Conservation (phyloP, 2,888 invertebrate species). For the Mesochorus sp. region DNA sequence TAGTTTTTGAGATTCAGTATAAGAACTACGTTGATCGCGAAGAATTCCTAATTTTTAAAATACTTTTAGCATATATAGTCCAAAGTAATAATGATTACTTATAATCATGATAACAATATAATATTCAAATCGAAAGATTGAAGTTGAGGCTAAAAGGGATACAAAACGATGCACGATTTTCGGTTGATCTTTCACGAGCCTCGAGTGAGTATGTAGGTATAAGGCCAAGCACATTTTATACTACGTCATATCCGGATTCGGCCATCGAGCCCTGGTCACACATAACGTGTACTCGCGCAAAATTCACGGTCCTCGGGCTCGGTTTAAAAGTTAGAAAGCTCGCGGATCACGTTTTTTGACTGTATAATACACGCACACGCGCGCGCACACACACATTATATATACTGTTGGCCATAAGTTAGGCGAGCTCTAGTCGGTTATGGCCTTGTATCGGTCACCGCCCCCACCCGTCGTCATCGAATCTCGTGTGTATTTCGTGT, state of each 20-base stretch:
- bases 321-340: slow-evolving; percentile 71
- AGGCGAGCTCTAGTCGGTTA: slow-evolving; percentile 61
- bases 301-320: slow-evolving; percentile 54
- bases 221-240: slow-evolving; percentile 27
- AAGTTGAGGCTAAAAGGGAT: not conserved
- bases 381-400: slow-evolving; percentile 56
- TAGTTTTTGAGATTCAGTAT: too few species aligned
- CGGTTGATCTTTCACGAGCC: not conserved
- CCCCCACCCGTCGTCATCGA: slow-evolving; percentile 61
- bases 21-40: too few species aligned
- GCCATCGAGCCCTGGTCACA: slow-evolving; percentile 52
- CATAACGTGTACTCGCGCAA: slow-evolving; percentile 20
- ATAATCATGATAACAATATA: too few species aligned
- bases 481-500: slow-evolving; percentile 30
- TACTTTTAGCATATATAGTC: too few species aligned
- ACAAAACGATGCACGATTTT: slow-evolving; percentile 1
- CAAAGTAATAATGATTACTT: too few species aligned
- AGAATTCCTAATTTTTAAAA: too few species aligned
- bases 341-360: slow-evolving; percentile 63
- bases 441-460: slow-evolving; percentile 75
- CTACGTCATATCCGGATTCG: slow-evolving; percentile 71
- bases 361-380: slow-evolving; percentile 44
- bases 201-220: slow-evolving; percentile 14
- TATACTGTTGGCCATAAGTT: slow-evolving; percentile 25
- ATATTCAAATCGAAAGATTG: too few species aligned